Evolutionary conservation across 2,888 invertebrate species (phyloP).

Genomic region (Microctonus aethiopoides): DNA sequence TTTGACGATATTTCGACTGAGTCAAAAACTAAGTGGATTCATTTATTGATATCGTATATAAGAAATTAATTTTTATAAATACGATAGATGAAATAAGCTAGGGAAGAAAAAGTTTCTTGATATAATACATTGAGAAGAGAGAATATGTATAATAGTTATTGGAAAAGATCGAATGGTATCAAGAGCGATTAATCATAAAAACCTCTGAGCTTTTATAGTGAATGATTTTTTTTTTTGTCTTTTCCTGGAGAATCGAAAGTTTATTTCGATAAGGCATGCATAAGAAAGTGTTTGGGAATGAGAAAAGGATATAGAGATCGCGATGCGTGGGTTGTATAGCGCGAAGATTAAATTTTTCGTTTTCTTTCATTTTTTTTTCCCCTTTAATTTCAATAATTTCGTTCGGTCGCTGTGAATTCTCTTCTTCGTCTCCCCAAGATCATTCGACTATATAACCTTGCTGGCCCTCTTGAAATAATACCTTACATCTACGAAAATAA

Average conservation of each 20-base stretch:
- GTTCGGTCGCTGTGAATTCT: slow-evolving; percentile 30
- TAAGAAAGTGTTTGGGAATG: neutral
- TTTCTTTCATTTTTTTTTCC: slow-evolving; percentile 36
- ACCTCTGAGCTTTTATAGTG: slow-evolving; percentile 1
- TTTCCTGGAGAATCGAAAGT: slow-evolving; percentile 49
- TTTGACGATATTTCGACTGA: neutral
- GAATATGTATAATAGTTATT: slow-evolving; percentile 8
- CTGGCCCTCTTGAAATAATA: slow-evolving; percentile 34
- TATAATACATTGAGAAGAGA: neutral
- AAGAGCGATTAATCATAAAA: slow-evolving; percentile 50
- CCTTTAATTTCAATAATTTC: slow-evolving; percentile 46
- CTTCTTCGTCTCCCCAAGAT: slow-evolving; percentile 32
- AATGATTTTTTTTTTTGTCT: slow-evolving; percentile 23
- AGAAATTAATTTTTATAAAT: slow-evolving; percentile 19
- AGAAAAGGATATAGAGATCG: neutral
- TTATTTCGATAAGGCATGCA: slow-evolving; percentile 52
- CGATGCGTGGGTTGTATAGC: neutral
- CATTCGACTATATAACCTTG: slow-evolving; percentile 13
- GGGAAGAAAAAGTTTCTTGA: neutral
- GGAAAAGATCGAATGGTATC: neutral
- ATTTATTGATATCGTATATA: neutral
- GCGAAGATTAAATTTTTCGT: slow-evolving; percentile 51
- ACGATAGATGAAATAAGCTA: neutral
- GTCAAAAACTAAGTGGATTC: slow-evolving; percentile 1
- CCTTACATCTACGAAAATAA: slow-evolving; percentile 14